Evolutionary conservation across 1,140 invertebrate species (phyloP), one percentile per base, ranked within the genome.

Genomic region (Neodiprion fabricii): DNA sequence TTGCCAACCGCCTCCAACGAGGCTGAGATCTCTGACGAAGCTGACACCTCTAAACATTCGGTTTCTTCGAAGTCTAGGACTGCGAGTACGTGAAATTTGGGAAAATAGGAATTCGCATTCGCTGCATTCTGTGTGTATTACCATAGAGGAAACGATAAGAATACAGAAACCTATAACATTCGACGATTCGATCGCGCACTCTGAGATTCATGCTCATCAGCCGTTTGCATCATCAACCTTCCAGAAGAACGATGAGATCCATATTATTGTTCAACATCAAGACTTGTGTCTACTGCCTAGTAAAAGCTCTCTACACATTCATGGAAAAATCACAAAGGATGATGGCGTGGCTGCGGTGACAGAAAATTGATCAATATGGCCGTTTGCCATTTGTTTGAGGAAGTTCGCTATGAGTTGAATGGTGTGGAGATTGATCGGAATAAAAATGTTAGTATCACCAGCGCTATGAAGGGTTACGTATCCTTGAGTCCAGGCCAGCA

Each of bases 311-410:
- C 28, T 87, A 11, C 80, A 86, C 70, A 78, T 87, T 14, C 76
- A 80, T 71, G 83, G 85, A n/a, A 78, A 21, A 67, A 78, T 81
- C 48, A 70, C 74, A 4, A 79, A 81, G 75, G 40, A 21, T 23
- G 78, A 81, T 75, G 76, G 75, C 14, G 12, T 71, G 17, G 40
- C 72, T 8, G 12, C 47, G 7, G 76, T 47, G 0, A 74, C 74
- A 21, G 0, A 28, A 74, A 4, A 61, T 71, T 88, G 50, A 77
- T 79, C 14, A 88, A 87, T 78, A 89, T 87, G 79, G 79, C 76
- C 23, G 75, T 86, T 9, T 76, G 82, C 40, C 83, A 83, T 81
- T 74, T 89, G 11, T 89, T 90, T 80, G 82, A 86, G 74, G 86
- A 89, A 76, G 86, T 88, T 12, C 0, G 17, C 17, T 21, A 21